These are phyloP conservation scores for Heliconius ismenius DNA, from an alignment of 2,888 invertebrate species.

Conservation along the genomic window DNA sequence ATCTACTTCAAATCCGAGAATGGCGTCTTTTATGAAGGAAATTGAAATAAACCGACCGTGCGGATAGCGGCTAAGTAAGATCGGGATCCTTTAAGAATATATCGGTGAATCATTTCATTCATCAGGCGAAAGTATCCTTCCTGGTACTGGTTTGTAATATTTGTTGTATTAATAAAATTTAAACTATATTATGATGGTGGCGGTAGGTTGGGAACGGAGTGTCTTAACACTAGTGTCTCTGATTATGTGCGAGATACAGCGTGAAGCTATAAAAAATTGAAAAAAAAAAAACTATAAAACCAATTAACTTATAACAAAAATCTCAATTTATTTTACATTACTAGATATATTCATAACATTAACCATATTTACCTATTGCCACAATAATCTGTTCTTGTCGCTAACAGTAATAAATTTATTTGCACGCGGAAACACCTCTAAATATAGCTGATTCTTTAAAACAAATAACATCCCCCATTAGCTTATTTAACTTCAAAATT, in stretches of 20 bases:
- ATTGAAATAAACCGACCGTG: constrained; percentile 83
- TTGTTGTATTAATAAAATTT: constrained; percentile 3
- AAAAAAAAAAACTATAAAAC: too few relatives aligned
- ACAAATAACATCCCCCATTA: background rate
- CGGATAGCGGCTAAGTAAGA: constrained; percentile 82
- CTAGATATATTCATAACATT: background rate
- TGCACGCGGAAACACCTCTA: background rate
- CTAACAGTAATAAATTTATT: too few relatives aligned
- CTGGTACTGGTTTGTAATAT: constrained; percentile 22
- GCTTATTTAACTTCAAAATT: background rate
- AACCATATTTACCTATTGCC: too few relatives aligned
- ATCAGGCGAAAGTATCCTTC: constrained; percentile 56
- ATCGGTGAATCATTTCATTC: constrained; percentile 80
- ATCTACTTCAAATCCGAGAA: constrained; percentile 83
- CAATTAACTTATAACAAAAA: background rate
- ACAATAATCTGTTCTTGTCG: too few relatives aligned
- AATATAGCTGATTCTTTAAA: background rate
- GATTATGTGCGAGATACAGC: too few relatives aligned
- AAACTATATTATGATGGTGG: background rate
- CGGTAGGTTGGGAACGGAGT: too few relatives aligned
- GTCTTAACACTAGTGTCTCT: too few relatives aligned
- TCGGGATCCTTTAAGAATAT: constrained; percentile 79
- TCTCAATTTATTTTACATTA: background rate
- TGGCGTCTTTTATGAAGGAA: constrained; percentile 83
- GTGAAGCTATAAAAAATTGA: too few relatives aligned